These are phyloP conservation scores for Zophobas morio DNA, from an alignment of 1,140 invertebrate genomes.

Conservation along the genomic window DNA sequence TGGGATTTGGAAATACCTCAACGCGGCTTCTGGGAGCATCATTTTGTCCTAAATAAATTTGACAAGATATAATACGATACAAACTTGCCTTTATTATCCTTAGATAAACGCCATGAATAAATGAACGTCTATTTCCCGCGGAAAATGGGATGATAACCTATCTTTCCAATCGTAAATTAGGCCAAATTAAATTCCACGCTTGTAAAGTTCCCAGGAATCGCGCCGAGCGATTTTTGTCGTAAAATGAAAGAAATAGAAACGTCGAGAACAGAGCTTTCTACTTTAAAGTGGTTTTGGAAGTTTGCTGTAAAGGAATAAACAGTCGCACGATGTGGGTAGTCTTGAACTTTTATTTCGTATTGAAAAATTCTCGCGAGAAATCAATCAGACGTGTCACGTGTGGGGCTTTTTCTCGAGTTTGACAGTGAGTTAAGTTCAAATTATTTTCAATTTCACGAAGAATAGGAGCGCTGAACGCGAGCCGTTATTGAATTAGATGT, in stretches of 20 bases:
- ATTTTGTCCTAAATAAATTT: constrained; percentile 39
- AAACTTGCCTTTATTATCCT: constrained; percentile 14
- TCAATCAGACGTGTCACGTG: background rate
- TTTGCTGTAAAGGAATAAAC: constrained; percentile 6
- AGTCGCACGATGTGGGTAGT: background rate
- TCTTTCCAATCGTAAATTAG: constrained; percentile 7
- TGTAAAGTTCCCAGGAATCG: constrained; percentile 5
- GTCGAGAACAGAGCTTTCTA: constrained; percentile 35
- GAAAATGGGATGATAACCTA: background rate
- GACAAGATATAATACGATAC: background rate
- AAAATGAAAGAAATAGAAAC: constrained; percentile 16
- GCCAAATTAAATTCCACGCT: constrained; percentile 9
- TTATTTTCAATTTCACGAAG: background rate
- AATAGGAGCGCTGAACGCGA: too few relatives aligned
- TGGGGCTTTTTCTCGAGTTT: too few relatives aligned
- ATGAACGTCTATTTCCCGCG: background rate
- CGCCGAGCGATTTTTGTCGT: constrained; percentile 18
- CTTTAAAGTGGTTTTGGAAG: constrained; percentile 32
- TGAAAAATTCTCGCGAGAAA: constrained; percentile 2
- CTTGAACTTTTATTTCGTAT: constrained; percentile 8
- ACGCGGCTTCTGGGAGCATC: constrained; percentile 3
- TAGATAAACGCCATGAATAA: background rate
- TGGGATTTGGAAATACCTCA: constrained; percentile 14
- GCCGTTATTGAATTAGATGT: too few relatives aligned
- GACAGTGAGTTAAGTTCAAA: background rate